These are phyloP conservation scores for Microctonus brassicae DNA, from an alignment of 2,888 invertebrate genomes.

Conservation along the genomic window DNA sequence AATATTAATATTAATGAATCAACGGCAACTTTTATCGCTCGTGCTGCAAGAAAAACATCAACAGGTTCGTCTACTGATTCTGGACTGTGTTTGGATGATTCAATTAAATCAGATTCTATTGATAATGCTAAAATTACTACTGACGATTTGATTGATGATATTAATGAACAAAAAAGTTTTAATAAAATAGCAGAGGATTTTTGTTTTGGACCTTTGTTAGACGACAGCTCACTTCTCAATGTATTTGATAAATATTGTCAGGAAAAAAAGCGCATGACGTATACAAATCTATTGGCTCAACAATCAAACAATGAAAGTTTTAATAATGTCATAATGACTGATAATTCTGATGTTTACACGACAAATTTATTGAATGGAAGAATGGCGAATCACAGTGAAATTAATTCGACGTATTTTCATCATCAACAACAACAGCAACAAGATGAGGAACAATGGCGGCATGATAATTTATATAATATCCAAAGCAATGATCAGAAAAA, in stretches of 20 bases:
- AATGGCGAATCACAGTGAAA: not conserved
- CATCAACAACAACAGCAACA: not conserved
- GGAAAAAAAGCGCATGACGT: slow-evolving; percentile 33
- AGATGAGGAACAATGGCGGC: not conserved
- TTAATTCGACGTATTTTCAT: not conserved
- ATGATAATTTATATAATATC: not conserved
- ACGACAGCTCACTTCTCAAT: slow-evolving; percentile 25
- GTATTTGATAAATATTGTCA: slow-evolving; percentile 36
- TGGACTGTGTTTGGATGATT: not conserved
- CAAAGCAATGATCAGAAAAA: not conserved
- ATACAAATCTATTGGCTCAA: slow-evolving; percentile 10
- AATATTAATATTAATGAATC: not conserved
- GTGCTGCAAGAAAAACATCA: not conserved
- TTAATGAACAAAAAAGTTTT: slow-evolving; percentile 13
- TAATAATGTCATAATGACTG: not conserved
- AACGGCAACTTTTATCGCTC: not conserved
- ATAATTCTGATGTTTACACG: not conserved
- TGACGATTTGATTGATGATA: not conserved
- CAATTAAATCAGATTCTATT: not conserved
- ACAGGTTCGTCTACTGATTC: slow-evolving; percentile 13
- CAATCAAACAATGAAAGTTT: not conserved
- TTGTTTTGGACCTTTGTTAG: slow-evolving; percentile 36
- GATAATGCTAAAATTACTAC: not conserved
- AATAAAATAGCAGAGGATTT: slow-evolving; percentile 40
- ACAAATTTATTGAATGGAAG: not conserved